Percentiles rank a stretch among this genome's conserved stretches.
phyloP scores from a whole-genome alignment of 2,113 vertebrate genomes.

The Thinocorus orbignyianus region DNA sequence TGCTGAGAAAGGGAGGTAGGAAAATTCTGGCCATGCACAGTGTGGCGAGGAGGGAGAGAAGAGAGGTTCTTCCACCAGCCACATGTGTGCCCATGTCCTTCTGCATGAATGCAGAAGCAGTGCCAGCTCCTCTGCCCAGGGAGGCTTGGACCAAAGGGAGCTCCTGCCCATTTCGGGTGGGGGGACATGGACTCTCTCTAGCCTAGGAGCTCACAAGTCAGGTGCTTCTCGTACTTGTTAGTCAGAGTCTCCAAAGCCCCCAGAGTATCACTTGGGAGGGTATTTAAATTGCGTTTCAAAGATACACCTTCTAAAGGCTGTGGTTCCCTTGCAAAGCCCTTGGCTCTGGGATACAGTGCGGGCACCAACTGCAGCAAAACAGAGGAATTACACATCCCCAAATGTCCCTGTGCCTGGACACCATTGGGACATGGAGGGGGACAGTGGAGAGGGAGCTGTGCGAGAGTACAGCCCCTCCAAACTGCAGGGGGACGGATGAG shows the following conservation, averaged over 20 bases:
- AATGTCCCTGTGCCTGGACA: background rate
- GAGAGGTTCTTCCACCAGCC: background rate
- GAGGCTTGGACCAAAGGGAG: background rate
- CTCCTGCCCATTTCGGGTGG: background rate
- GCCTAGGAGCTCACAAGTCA: background rate
- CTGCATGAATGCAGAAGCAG: no score
- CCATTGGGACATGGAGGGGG: fast-evolving
- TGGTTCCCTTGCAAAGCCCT: background rate
- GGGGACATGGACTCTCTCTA: background rate
- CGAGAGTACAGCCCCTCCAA: background rate
- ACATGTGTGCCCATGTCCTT: fast-evolving
- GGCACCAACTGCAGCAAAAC: background rate
- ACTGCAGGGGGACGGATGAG: background rate
- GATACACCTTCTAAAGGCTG: background rate
- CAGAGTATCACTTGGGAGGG: background rate
- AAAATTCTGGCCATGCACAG: background rate
- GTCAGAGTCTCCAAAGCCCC: background rate
- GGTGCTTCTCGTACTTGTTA: background rate
- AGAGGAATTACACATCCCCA: background rate
- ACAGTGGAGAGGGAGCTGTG: no score
- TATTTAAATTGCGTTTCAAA: background rate
- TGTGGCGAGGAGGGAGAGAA: background rate
- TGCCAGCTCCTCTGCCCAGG: no score
- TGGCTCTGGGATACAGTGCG: background rate
- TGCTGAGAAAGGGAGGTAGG: background rate